phyloP scores from a whole-genome alignment of 1,140 invertebrate species.

The Drosophila nigrodunni region DNA sequence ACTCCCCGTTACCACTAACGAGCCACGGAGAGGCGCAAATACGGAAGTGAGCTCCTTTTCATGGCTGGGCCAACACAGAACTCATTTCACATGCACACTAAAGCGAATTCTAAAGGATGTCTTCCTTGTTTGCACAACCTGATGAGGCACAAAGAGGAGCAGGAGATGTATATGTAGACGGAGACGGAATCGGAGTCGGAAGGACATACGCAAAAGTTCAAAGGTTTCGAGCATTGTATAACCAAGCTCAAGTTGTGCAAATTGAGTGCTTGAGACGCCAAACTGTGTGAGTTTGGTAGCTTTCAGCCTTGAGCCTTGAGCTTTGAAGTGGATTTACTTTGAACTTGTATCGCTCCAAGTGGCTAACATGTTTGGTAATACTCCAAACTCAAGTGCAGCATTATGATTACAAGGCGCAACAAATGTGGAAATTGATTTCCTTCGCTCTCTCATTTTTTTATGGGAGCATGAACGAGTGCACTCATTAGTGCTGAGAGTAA shows the following conservation, averaged over 20 bases:
- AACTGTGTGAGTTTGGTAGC: conserved; percentile 9
- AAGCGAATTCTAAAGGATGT: conserved; percentile 60
- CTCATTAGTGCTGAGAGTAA: background rate
- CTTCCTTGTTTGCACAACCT: conserved; percentile 63
- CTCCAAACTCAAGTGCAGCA: conserved; percentile 50
- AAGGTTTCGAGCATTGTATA: conserved; percentile 73
- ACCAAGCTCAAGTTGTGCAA: conserved; percentile 62
- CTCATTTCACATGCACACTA: conserved; percentile 70
- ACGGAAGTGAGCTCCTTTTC: conserved; percentile 68
- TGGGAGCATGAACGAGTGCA: background rate
- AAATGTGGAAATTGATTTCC: conserved; percentile 30
- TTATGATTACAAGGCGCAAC: conserved; percentile 35
- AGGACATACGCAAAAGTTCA: conserved; percentile 62
- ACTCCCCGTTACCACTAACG: background rate
- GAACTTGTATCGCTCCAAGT: conserved; percentile 64
- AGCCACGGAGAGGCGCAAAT: conserved; percentile 35
- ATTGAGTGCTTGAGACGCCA: conserved; percentile 65
- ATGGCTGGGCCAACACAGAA: conserved; percentile 56
- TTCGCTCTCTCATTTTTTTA: background rate
- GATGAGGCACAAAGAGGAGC: conserved; percentile 25
- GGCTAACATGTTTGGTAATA: conserved; percentile 39
- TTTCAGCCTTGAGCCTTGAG: conserved; percentile 9
- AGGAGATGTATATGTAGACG: background rate
- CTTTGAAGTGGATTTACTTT: conserved; percentile 72
- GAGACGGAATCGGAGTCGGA: conserved; percentile 2